These are phyloP conservation scores for Atta texana DNA, from an alignment of 1,140 invertebrate genomes.

Conservation along the genomic window DNA sequence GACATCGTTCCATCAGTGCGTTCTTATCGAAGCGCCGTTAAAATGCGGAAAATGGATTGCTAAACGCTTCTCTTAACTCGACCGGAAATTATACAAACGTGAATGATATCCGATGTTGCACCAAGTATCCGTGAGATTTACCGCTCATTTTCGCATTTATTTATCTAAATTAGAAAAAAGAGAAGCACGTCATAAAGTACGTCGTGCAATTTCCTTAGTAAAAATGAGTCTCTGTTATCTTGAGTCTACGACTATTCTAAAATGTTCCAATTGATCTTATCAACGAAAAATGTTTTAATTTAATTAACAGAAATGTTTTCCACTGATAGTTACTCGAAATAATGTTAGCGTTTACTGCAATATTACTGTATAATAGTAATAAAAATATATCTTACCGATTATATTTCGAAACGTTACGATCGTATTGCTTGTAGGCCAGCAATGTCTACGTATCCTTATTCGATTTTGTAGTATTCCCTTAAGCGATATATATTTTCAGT, in stretches of 20 bases:
- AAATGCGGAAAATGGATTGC: conserved; percentile 34
- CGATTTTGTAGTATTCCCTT: conserved; percentile 45
- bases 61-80: conserved; percentile 20
- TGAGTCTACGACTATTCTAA: not conserved
- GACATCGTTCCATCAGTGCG: conserved; percentile 48
- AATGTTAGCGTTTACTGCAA: not conserved
- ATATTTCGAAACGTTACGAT: conserved; percentile 7
- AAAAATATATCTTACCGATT: conserved; percentile 22
- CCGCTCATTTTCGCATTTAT: conserved; percentile 58
- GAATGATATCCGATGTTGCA: not conserved
- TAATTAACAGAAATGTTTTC: not conserved
- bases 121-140: not conserved
- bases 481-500: conserved; percentile 51
- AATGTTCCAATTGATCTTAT: conserved; percentile 5
- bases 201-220: conserved; percentile 2
- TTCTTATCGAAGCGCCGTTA: conserved; percentile 45
- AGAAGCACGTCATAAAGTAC: conserved; percentile 25
- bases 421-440: conserved; percentile 10
- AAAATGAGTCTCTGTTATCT: not conserved
- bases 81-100: conserved; percentile 50
- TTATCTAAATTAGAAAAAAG: conserved; percentile 76
- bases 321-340: too few species aligned
- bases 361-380: not conserved
- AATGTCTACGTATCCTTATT: conserved; percentile 42
- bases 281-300: conserved; percentile 1